Base-by-base conservation (phyloP, 1,140 invertebrate species). In the Atta texana region DNA sequence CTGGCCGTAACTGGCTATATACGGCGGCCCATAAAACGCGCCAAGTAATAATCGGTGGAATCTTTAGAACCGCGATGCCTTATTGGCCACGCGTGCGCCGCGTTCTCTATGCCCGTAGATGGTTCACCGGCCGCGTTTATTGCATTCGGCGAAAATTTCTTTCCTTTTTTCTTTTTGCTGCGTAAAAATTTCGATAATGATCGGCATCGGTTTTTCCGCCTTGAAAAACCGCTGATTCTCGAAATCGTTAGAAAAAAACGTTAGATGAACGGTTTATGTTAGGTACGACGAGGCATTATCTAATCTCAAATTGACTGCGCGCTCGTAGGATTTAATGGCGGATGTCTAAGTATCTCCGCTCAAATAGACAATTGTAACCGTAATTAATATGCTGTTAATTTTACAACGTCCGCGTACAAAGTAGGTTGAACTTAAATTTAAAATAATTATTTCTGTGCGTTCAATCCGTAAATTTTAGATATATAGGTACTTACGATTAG, bases 21-120 rank as follows among this genome's bases (percentile, higher is more conserved):
- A 90, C 80, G 88, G 72, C 31, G 72, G 85, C 86, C 55, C 89
- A 78, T 90, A 90, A 90, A 90, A 89, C 69, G 55, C 21, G 55
- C 31, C 72, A 64, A 74, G 89, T 78, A 87, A 90, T 90, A 90
- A 82, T 90, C 88, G 72, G 77, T 39, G 53, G 88, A 78, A 74
- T 86, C 71, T 90, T 89, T 78, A 84, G 80, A 81, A 76, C 78
- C 44, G 57, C 87, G 59, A 21, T 28, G 59, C 28, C 72, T 84
- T 87, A 89, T 90, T 82, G 88, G 76, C 63, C 34, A 57, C 63
- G 76, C 69, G 63, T 61, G 69, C 59, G 51, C 85, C 44, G 31
- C 55, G 68, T 82, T 82, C 69, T 59, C 28, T 74, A 34, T 74
- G 28, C 59, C 59, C 75, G 44, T 51, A 75, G 39, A 66, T 55